phyloP scores from a whole-genome alignment of 2,888 invertebrate genomes.

The Dioctria rufipes region DNA sequence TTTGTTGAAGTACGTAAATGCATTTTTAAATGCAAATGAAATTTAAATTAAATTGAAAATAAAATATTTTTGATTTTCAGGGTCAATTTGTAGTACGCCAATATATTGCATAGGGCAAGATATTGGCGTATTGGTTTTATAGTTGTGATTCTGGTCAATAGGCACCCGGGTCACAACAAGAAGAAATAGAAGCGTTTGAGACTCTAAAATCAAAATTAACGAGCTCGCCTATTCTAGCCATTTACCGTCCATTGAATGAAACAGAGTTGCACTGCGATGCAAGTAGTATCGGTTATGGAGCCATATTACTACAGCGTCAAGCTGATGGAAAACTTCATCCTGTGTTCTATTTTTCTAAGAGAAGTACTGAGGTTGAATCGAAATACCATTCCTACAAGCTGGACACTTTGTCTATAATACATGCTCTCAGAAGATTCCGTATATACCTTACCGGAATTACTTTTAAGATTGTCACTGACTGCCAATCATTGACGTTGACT shows the following conservation, averaged over 20 bases:
- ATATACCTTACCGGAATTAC: conserved; percentile 34
- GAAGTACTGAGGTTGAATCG: no score
- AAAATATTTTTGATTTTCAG: no score
- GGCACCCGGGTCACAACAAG: no score
- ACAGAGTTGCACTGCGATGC: conserved; percentile 66
- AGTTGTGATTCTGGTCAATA: no score
- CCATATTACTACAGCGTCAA: conserved; percentile 62
- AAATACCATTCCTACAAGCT: no score
- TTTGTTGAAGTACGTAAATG: no score
- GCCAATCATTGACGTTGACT: conserved; percentile 56
- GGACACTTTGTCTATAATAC: conserved; percentile 61
- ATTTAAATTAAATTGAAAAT: no score
- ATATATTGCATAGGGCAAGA: no score
- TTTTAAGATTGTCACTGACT: conserved; percentile 61
- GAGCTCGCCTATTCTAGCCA: conserved; percentile 61
- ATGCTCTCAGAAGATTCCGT: conserved; percentile 60
- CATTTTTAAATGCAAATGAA: no score
- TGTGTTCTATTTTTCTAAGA: no score
- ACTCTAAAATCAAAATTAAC: conserved; percentile 52
- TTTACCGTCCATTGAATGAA: conserved; percentile 63
- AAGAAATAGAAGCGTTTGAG: conserved; percentile 53
- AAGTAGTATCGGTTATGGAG: conserved; percentile 63
- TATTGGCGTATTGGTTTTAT: no score
- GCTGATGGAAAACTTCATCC: conserved; percentile 30
- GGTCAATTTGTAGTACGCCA: no score